Base-by-base conservation (phyloP, 2,113 vertebrate genomes). In the Synodontis membranacea region DNA sequence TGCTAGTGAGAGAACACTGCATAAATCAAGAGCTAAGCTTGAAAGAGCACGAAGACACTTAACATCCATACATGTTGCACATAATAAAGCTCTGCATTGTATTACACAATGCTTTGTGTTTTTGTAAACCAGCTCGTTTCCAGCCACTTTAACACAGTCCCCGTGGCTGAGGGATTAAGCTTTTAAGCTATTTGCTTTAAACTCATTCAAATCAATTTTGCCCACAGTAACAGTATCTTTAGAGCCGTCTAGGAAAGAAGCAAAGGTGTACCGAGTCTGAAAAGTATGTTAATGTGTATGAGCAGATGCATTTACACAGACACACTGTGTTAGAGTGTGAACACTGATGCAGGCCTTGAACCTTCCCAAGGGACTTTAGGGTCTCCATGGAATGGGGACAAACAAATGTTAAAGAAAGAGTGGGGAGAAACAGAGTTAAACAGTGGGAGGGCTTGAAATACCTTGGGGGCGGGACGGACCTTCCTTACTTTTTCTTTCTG, bases 401-500 rank as follows among this genome's bases (percentile, higher is more conserved):
- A 75, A 37, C 42, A 48, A 56, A 64, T 66, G 80, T 60, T 83
- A 89, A 89, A 15, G 60, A 74, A 78, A 84, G 28, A 62, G 5
- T 62, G 37, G 85, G 80, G 80, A 75, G 46, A 68, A 86, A 68
- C 21, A 10, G 82, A 82, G 84, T 72, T 80, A 84, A 83, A 84
- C 79, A 85, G 84, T 85, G 31, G 86, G 81, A 86, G 88, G 60
- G 1, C 80, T 89, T 90, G 91, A 95, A 97, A 96, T 98, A 99
- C 97, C 98, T 99, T 96, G 82, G 95, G 95, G 81, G 92, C 89
- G 80, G 91, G 94, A 64, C 82, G 95, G 44, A 93, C 88, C 95
- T 93, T 95, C 95, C 95, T 97, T 96, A 96, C 94, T 95, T 94
- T 96, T 90, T 94, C 95, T 93, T 95, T 95, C 94, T 93, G 95